A percentile compares a stretch with the other conserved stretches of the same genome.
These are phyloP conservation scores for Cerceris ruficornis DNA, from an alignment of 2,888 invertebrate species.

Conservation along the genomic window DNA sequence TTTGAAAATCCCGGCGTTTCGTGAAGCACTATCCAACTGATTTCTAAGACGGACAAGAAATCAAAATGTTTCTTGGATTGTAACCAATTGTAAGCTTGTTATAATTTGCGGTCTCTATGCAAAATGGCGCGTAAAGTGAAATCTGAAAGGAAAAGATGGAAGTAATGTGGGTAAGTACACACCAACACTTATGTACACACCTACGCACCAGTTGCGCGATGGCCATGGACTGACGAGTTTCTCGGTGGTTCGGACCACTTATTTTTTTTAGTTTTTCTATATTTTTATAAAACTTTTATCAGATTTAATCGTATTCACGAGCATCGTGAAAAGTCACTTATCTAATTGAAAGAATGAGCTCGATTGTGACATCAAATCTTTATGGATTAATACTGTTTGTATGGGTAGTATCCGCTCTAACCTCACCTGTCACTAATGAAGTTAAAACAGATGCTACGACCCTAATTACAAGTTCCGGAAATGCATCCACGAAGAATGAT, in stretches of 20 bases:
- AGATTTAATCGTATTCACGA: conserved; percentile 3
- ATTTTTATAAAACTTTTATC: conserved; percentile 55
- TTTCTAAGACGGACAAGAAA: too few relatives aligned
- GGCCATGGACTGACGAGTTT: conserved; percentile 52
- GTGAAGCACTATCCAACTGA: too few relatives aligned
- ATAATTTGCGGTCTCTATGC: too few relatives aligned
- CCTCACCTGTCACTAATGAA: conserved; percentile 61
- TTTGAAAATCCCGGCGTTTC: too few relatives aligned
- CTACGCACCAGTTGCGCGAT: conserved; percentile 44
- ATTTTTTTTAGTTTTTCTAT: conserved; percentile 58
- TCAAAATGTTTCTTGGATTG: too few relatives aligned
- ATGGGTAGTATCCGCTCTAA: conserved; percentile 64
- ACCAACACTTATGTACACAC: too few relatives aligned
- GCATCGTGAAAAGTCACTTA: conserved; percentile 1
- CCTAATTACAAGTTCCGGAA: conserved; percentile 1
- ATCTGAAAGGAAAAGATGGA: too few relatives aligned
- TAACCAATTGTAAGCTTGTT: too few relatives aligned
- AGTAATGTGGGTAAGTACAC: too few relatives aligned
- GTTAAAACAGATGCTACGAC: conserved; percentile 49
- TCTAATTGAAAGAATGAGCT: conserved; percentile 43
- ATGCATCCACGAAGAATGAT: not conserved
- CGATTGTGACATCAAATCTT: conserved; percentile 25
- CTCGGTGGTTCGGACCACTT: conserved; percentile 42
- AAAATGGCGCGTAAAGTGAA: too few relatives aligned
- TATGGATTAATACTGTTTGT: conserved; percentile 42